Percentiles rank a stretch among this genome's conserved stretches.
Conservation (phyloP, 2,888 invertebrate species). For the Ethmia dodecea region DNA sequence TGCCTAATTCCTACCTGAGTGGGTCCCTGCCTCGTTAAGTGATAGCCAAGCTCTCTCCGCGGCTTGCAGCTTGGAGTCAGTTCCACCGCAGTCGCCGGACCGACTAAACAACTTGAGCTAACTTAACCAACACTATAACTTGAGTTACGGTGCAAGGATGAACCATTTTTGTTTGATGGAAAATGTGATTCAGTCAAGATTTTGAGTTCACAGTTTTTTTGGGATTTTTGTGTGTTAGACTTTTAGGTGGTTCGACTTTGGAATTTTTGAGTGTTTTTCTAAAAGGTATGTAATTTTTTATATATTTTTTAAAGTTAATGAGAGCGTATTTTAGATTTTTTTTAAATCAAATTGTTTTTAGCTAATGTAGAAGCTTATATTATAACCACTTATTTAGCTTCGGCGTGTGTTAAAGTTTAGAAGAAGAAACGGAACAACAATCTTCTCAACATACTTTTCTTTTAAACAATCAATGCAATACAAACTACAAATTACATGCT, state of each 20-base stretch:
- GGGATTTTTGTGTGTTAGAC: constrained; percentile 22
- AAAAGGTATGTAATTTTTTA: constrained; percentile 7
- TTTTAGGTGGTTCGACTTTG: constrained; percentile 6
- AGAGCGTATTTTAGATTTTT: too few relatives aligned
- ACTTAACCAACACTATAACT: constrained; percentile 1
- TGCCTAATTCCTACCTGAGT: constrained; percentile 7
- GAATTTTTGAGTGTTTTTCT: constrained; percentile 24
- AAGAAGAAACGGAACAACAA: too few relatives aligned
- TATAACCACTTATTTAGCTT: too few relatives aligned
- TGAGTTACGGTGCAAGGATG: constrained; percentile 38
- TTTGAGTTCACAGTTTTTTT: constrained; percentile 23
- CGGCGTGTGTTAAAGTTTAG: too few relatives aligned
- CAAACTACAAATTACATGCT: too few relatives aligned
- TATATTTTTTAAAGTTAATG: not conserved
- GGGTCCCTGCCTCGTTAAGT: constrained; percentile 27
- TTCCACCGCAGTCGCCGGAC: constrained; percentile 19
- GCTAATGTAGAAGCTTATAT: too few relatives aligned
- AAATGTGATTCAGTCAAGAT: constrained; percentile 70
- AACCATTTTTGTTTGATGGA: constrained; percentile 67
- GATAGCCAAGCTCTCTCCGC: constrained; percentile 31
- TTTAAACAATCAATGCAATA: too few relatives aligned
- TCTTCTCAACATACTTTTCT: too few relatives aligned
- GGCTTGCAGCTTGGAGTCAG: constrained; percentile 17
- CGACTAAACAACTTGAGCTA: constrained; percentile 23
- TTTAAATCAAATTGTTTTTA: too few relatives aligned